Base-by-base conservation (phyloP, 2,888 invertebrate species). In the Tetragonisca angustula region DNA sequence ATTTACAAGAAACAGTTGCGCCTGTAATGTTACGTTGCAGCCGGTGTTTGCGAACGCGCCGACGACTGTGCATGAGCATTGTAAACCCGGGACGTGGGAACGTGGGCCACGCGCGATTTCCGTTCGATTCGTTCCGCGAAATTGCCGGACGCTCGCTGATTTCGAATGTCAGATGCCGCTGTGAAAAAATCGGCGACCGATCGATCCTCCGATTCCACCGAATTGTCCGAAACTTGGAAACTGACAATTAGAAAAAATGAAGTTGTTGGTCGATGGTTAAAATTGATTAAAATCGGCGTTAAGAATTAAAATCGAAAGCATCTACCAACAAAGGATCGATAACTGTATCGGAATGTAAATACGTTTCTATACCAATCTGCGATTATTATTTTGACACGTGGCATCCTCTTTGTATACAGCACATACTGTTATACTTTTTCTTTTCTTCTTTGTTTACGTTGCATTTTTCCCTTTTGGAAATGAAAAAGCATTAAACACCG, bases 21-120 rank as follows among this genome's bases (percentile, higher is more conserved):
- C 61, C 69, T 59, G 70, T 81, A 80, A 83, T 70, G 59, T 65
- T 69, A 73, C 81, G 81, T 77, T 81, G 73, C 73, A 50, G 72
- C 56, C 15, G 72, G 71, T 82, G 52, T 84, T 84, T 84, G 74
- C 59, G 32, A 67, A 84, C 74, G 59, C 54, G 72, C 56, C 56
- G 65, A 68, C 27, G n/a, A 54, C 69, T 59, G 56, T 73, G 32
- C 59, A 50, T 56, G n/a, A 59, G 62, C n/a, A 68, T 76, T 68
- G 73, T 32, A 62, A 70, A 74, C 70, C 50, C 32, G 54, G 32
- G 54, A 85, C 79, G 79, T 83, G 76, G 83, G 83, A 85, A 83
- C 61, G 15, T 52, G 19, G 59, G 67, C 15, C 70, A 50, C 65
- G 54, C 32, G 56, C 61, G 69, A 76, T 76, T 73, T 73, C 79